These are phyloP conservation scores for Hydriomena furcata DNA, from an alignment of 2,888 invertebrate genomes.

Conservation along the genomic window DNA sequence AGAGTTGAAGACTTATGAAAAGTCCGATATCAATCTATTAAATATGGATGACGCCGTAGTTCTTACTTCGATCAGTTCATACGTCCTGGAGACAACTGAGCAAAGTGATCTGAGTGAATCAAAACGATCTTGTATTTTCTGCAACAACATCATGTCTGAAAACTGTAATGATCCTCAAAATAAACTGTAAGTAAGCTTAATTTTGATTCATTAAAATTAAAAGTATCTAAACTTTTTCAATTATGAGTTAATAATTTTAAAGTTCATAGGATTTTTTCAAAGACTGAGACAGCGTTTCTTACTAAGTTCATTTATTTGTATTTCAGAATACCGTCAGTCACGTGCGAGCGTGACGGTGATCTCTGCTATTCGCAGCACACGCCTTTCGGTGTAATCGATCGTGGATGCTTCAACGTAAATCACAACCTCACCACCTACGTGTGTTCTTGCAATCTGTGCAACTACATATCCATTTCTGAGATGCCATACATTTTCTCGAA, in stretches of 20 bases:
- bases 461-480: slow-evolving; percentile 63
- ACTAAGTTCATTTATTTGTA: slow-evolving; percentile 15
- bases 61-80: slow-evolving; percentile 17
- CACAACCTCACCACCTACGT: slow-evolving; percentile 60
- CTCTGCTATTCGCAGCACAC: slow-evolving; percentile 68
- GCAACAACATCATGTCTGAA: slow-evolving; percentile 55
- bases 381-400: slow-evolving; percentile 67
- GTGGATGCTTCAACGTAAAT: slow-evolving; percentile 65
- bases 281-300: too few relatives aligned
- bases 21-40: slow-evolving; percentile 31
- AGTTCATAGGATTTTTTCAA: too few relatives aligned
- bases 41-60: slow-evolving; percentile 17
- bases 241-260: too few relatives aligned
- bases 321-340: slow-evolving; percentile 56
- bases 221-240: too few relatives aligned
- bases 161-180: slow-evolving; percentile 58
- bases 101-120: slow-evolving; percentile 21
- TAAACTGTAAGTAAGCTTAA: slow-evolving; percentile 64
- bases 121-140: slow-evolving; percentile 57
- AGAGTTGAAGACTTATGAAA: slow-evolving; percentile 38
- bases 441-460: slow-evolving; percentile 72
- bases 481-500: slow-evolving; percentile 62
- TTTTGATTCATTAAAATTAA: too few relatives aligned
- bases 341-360: slow-evolving; percentile 57
- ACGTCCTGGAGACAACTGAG: slow-evolving; percentile 11